Evolutionary conservation across 1,140 invertebrate genomes (phyloP).

Genomic region (Hydropsyche tenuis): DNA sequence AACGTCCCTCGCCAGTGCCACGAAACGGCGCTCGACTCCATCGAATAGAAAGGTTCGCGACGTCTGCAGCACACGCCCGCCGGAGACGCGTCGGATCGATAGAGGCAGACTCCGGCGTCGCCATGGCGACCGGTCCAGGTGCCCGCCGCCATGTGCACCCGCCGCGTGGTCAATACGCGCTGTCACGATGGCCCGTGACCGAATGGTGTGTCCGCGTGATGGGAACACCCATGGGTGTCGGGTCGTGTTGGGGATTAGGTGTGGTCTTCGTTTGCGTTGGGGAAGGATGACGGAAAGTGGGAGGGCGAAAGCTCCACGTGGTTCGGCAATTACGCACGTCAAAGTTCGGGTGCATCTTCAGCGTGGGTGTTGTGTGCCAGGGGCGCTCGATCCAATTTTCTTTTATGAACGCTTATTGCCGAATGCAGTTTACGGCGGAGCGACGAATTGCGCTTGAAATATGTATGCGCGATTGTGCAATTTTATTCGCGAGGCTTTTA

Average conservation of each 20-base stretch:
- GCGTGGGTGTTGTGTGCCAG: neutral
- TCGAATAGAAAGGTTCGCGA: neutral
- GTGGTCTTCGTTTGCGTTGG: no score
- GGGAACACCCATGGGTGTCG: no score
- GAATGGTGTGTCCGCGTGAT: no score
- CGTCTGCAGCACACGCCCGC: slow-evolving; percentile 15
- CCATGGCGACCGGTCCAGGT: slow-evolving; percentile 43
- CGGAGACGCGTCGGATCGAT: slow-evolving; percentile 43
- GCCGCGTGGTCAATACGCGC: neutral
- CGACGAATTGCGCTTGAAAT: no score
- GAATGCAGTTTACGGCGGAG: no score
- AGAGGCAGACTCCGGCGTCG: slow-evolving; percentile 48
- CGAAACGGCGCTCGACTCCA: no score
- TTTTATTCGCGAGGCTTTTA: neutral
- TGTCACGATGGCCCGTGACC: no score
- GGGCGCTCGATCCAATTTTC: slow-evolving; percentile 1
- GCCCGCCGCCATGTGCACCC: slow-evolving; percentile 5
- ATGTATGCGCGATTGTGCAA: neutral
- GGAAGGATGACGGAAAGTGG: no score
- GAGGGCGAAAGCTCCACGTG: no score
- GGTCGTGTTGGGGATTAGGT: no score
- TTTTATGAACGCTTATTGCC: slow-evolving; percentile 6
- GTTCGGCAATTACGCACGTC: slow-evolving; percentile 5
- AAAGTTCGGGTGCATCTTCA: neutral
- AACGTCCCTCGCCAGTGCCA: no score